These are phyloP conservation scores for Calycopis cecrops DNA, from an alignment of 1,140 invertebrate species.

Conservation along the genomic window DNA sequence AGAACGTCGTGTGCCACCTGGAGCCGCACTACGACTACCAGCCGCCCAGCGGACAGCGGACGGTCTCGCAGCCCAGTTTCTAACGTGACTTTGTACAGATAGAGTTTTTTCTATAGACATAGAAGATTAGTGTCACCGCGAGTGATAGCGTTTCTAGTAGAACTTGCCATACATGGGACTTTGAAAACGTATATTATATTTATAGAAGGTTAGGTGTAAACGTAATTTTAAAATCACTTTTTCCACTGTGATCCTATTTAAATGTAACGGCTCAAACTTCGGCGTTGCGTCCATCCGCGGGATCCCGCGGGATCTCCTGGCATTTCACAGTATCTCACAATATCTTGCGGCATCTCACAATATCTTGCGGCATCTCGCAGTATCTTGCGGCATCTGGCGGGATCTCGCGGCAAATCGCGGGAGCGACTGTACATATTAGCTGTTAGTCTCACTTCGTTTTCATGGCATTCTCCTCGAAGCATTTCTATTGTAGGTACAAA, in stretches of 20 bases:
- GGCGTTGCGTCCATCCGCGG: slow-evolving; percentile 44
- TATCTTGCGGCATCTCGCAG: too few relatives aligned
- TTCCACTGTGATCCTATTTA: slow-evolving; percentile 74
- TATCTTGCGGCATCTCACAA: too few relatives aligned
- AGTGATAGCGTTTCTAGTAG: slow-evolving; percentile 62
- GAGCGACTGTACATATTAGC: slow-evolving; percentile 14
- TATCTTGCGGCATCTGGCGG: too few relatives aligned
- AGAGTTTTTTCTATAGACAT: slow-evolving; percentile 66
- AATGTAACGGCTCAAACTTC: slow-evolving; percentile 67
- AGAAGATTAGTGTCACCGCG: slow-evolving; percentile 48
- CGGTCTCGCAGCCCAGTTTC: slow-evolving; percentile 76
- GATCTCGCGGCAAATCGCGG: neutral
- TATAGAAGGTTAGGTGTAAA: slow-evolving; percentile 61
- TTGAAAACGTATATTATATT: slow-evolving; percentile 53
- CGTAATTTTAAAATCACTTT: slow-evolving; percentile 68
- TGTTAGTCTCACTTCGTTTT: slow-evolving; percentile 18
- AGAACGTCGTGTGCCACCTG: slow-evolving; percentile 87
- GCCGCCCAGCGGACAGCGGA: slow-evolving; percentile 73
- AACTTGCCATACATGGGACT: slow-evolving; percentile 69
- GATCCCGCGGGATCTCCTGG: too few relatives aligned
- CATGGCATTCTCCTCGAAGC: slow-evolving; percentile 54
- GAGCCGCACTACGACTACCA: slow-evolving; percentile 79
- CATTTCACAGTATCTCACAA: too few relatives aligned
- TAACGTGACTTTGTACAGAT: slow-evolving; percentile 57
- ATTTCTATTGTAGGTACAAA: slow-evolving; percentile 52